Evolutionary conservation across 2,888 invertebrate species (phyloP).

Genomic region (Amphipyra berbera): DNA sequence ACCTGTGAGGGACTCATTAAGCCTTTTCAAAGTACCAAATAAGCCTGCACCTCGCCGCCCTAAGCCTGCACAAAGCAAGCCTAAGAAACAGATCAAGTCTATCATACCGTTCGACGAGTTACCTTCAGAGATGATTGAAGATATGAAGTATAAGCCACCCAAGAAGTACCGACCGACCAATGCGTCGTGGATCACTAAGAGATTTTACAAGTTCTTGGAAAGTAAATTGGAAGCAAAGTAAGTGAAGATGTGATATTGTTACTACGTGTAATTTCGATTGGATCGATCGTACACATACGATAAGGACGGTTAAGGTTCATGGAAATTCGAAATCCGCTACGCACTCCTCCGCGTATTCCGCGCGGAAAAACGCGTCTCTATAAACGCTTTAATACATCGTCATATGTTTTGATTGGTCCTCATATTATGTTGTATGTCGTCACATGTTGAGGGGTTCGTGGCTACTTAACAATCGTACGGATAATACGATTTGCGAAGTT

Average conservation of each 20-base stretch:
- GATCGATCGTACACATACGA: too few species aligned
- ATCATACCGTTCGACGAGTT: constrained; percentile 60
- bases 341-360: too few species aligned
- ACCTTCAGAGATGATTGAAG: constrained; percentile 74
- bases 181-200: constrained; percentile 82
- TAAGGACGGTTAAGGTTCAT: too few species aligned
- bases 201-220: constrained; percentile 81
- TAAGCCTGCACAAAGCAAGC: constrained; percentile 55
- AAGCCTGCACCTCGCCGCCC: constrained; percentile 58
- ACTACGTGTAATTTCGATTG: too few species aligned
- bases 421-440: too few species aligned
- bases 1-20: constrained; percentile 51
- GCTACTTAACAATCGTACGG: too few species aligned
- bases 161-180: constrained; percentile 77
- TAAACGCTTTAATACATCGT: too few species aligned
- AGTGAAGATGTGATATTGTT: constrained; percentile 50
- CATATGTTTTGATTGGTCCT: too few species aligned
- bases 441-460: too few species aligned
- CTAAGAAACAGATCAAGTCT: constrained; percentile 64
- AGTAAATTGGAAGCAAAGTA: constrained; percentile 80
- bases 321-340: too few species aligned
- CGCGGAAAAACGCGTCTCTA: too few species aligned
- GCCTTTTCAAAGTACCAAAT: constrained; percentile 70
- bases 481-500: too few species aligned
- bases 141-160: constrained; percentile 83